These are phyloP conservation scores for Amphipyra berbera DNA, from an alignment of 2,888 invertebrate genomes.

Conservation along the genomic window DNA sequence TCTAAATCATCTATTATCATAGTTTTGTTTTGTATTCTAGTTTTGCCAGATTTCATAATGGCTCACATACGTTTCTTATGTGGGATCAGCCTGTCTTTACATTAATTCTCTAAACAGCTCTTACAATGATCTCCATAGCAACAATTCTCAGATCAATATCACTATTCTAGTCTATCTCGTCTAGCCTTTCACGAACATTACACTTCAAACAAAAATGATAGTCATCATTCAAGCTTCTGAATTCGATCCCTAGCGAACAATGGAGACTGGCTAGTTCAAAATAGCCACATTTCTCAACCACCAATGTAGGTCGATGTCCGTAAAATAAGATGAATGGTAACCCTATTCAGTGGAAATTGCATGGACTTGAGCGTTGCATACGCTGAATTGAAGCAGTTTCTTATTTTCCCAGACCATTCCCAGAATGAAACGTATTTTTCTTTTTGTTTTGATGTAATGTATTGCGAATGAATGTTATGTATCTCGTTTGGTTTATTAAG, in stretches of 20 bases:
- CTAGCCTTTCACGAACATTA: constrained; percentile 27
- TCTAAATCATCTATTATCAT: too few relatives aligned
- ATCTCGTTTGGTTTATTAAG: constrained; percentile 19
- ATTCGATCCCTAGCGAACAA: constrained; percentile 53
- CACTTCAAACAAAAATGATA: constrained; percentile 55
- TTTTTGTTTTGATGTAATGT: constrained; percentile 27
- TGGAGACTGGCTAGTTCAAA: constrained; percentile 52
- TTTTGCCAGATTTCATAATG: too few relatives aligned
- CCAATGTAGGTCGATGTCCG: constrained; percentile 66
- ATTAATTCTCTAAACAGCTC: too few relatives aligned
- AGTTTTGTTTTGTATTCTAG: too few relatives aligned
- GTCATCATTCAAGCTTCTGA: constrained; percentile 53
- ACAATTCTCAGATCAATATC: neutral
- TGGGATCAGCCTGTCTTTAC: too few relatives aligned
- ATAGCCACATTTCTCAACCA: constrained; percentile 59
- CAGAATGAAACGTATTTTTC: constrained; percentile 40
- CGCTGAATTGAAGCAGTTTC: constrained; percentile 55
- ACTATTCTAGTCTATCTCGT: neutral
- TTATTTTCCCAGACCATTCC: constrained; percentile 48
- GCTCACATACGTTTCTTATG: too few relatives aligned
- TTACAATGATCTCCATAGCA: neutral
- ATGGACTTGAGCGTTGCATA: constrained; percentile 60
- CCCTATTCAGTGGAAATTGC: constrained; percentile 62
- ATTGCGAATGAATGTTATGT: constrained; percentile 3
- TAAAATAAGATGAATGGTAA: constrained; percentile 66